Percentiles rank a stretch among this genome's conserved stretches.
phyloP scores from a whole-genome alignment of 2,797 vertebrate genomes.

The Melanotaenia trifasciata region DNA sequence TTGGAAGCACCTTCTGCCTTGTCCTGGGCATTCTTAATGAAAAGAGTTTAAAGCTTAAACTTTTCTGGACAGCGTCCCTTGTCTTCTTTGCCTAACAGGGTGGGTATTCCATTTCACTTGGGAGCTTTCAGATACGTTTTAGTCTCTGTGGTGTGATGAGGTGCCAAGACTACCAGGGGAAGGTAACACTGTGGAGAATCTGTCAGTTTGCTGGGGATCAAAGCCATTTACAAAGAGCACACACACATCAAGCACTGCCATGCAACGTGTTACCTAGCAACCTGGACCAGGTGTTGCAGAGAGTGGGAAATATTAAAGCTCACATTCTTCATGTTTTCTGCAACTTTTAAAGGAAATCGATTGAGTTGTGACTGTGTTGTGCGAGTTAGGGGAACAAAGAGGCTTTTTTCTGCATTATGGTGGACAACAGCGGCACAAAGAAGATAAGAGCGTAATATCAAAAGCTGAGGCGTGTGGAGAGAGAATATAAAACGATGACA shows the following conservation, averaged over 20 bases:
- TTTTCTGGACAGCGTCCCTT: slow-evolving; percentile 71
- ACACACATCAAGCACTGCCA: slow-evolving; percentile 73
- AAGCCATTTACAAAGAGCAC: slow-evolving; percentile 82
- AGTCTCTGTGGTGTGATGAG: slow-evolving; percentile 73
- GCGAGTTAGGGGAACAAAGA: slow-evolving; percentile 48
- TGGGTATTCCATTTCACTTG: slow-evolving; percentile 74
- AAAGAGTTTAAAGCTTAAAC: slow-evolving; percentile 64
- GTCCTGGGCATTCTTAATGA: slow-evolving; percentile 54
- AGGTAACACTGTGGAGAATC: slow-evolving; percentile 74
- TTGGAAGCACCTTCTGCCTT: slow-evolving; percentile 9
- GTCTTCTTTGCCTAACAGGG: slow-evolving; percentile 76
- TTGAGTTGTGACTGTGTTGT: slow-evolving; percentile 65
- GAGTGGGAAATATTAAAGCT: slow-evolving; percentile 75
- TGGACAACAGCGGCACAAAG: slow-evolving; percentile 35
- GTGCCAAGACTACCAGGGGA: slow-evolving; percentile 77
- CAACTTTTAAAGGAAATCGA: slow-evolving; percentile 80
- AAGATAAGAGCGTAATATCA: slow-evolving; percentile 71
- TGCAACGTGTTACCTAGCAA: slow-evolving; percentile 85
- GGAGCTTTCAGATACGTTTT: slow-evolving; percentile 80
- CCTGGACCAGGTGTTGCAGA: slow-evolving; percentile 80
- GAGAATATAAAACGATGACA: slow-evolving; percentile 64
- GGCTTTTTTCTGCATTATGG: slow-evolving; percentile 26
- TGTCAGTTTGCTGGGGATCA: slow-evolving; percentile 80
- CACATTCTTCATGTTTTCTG: slow-evolving; percentile 73
- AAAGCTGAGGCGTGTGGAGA: slow-evolving; percentile 49